Conservation (phyloP, 2,797 vertebrate genomes). For the Limosa lapponica region DNA sequence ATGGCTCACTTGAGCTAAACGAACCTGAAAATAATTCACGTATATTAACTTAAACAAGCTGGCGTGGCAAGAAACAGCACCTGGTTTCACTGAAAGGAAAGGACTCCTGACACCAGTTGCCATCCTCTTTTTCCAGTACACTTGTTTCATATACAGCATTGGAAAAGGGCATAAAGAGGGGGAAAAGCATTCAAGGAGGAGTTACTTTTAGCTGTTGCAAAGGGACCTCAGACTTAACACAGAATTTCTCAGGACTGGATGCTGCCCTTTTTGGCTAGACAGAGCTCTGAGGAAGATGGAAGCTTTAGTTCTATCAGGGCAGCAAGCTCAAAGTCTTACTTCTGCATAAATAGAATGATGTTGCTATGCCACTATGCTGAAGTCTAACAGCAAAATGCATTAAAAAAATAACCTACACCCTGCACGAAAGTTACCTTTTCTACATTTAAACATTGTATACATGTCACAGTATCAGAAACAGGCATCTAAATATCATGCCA, state of each 20-base stretch:
- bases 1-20: background rate
- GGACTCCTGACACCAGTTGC: background rate
- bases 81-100: background rate
- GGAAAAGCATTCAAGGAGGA: background rate
- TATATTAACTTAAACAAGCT: background rate
- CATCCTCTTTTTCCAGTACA: background rate
- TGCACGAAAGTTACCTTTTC: background rate
- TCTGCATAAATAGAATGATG: background rate
- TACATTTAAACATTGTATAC: background rate
- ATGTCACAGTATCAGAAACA: background rate
- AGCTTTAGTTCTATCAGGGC: background rate
- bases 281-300: background rate
- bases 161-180: background rate
- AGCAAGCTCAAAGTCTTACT: background rate
- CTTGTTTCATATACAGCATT: background rate
- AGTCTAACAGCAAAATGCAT: background rate
- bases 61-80: background rate
- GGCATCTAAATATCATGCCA: background rate
- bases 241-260: background rate
- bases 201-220: background rate
- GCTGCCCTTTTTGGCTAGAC: background rate
- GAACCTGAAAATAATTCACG: background rate
- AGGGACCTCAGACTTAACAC: background rate
- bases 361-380: background rate
- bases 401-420: background rate